phyloP scores from a whole-genome alignment of 53 echinoderm and acorn worm species.

The Holothuria scabra region DNA sequence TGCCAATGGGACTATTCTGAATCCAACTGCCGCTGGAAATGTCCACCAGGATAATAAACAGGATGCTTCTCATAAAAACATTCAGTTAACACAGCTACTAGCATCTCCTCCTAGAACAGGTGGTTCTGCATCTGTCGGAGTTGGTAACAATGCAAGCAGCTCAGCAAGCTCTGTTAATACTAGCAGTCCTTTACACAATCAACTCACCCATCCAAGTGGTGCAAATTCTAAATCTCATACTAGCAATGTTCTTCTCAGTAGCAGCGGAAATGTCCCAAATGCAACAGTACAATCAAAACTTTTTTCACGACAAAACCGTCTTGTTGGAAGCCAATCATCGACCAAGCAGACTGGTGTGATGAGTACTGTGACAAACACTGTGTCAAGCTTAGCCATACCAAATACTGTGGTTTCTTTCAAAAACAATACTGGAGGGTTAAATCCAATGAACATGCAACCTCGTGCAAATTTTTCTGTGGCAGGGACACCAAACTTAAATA shows the following conservation, averaged over 20 bases:
- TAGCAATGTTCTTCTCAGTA: conserved; percentile 45
- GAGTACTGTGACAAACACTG: conserved; percentile 63
- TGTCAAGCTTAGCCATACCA: conserved; percentile 62
- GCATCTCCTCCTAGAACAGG: conserved; percentile 85
- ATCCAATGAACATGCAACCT: conserved; percentile 25
- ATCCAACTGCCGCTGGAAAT: conserved; percentile 53
- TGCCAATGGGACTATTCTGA: conserved; percentile 75
- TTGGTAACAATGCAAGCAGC: conserved; percentile 62
- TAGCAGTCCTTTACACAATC: conserved; percentile 53
- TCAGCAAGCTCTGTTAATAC: conserved; percentile 62
- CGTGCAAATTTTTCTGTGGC: conserved; percentile 47
- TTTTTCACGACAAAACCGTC: conserved; percentile 5
- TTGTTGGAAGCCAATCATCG: conserved; percentile 20
- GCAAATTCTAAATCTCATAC: conserved; percentile 51
- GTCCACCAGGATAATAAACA: conserved; percentile 45
- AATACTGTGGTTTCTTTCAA: conserved; percentile 82
- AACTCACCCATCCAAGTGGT: conserved; percentile 63
- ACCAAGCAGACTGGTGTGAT: conserved; percentile 64
- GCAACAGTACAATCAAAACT: conserved; percentile 10
- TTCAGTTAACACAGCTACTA: conserved; percentile 89
- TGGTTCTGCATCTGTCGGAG: conserved; percentile 56
- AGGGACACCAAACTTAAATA: conserved; percentile 32
- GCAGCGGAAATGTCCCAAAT: neutral
- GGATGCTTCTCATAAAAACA: conserved; percentile 86
- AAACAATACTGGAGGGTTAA: conserved; percentile 30